These are phyloP conservation scores for Papilio glaucus DNA, from an alignment of 1,140 invertebrate species.

Conservation along the genomic window DNA sequence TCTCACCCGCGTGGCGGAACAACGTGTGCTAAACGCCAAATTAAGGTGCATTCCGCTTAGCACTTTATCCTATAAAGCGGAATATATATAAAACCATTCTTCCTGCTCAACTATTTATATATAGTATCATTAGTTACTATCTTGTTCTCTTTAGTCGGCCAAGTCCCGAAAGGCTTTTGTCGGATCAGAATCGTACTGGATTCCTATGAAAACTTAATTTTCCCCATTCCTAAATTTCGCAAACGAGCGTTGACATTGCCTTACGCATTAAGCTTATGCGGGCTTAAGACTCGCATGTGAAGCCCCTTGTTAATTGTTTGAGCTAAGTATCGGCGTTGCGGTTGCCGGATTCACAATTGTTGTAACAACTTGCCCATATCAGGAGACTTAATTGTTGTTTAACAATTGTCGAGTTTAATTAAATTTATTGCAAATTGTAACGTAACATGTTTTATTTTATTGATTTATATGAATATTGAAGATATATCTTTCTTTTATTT, in stretches of 20 bases:
- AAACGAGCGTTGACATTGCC: conserved; percentile 68
- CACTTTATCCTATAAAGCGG: conserved; percentile 66
- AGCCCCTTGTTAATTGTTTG: conserved; percentile 77
- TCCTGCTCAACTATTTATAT: conserved; percentile 59
- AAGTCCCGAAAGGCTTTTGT: conserved; percentile 69
- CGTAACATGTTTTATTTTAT: conserved; percentile 12
- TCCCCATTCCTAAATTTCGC: conserved; percentile 72
- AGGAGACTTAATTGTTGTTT: conserved; percentile 64
- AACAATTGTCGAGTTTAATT: conserved; percentile 51
- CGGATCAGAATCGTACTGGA: conserved; percentile 67
- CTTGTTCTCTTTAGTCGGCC: conserved; percentile 68
- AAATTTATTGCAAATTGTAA: conserved; percentile 2
- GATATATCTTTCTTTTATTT: too few species aligned
- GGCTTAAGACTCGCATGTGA: conserved; percentile 73
- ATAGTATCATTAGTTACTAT: too few species aligned
- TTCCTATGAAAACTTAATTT: conserved; percentile 81
- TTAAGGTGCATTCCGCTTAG: conserved; percentile 64
- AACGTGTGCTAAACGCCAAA: conserved; percentile 66
- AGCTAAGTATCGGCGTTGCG: conserved; percentile 73
- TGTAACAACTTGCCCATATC: conserved; percentile 72
- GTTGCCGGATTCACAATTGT: conserved; percentile 70
- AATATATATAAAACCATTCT: conserved; percentile 60
- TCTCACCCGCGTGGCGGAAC: conserved; percentile 54
- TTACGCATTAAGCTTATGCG: conserved; percentile 72
- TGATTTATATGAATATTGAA: too few species aligned